phyloP scores from a whole-genome alignment of 1,140 invertebrate species.

The Yoshiicerus persimilis region DNA sequence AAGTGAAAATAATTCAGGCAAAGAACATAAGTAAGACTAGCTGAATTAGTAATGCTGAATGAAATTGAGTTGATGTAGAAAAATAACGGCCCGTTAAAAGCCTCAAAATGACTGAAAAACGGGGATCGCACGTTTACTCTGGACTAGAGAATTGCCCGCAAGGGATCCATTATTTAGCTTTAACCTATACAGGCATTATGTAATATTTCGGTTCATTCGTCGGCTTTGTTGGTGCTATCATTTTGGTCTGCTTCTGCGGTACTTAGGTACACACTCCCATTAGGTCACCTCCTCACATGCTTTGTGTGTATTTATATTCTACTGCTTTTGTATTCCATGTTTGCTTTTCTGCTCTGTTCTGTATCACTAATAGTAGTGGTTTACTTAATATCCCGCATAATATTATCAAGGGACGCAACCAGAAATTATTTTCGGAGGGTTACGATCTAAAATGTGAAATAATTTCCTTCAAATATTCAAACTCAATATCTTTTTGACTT shows the following conservation, averaged over 20 bases:
- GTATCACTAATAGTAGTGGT: no score
- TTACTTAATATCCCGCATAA: no score
- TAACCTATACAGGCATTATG: constrained; percentile 20
- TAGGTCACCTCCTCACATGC: background rate
- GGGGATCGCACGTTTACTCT: background rate
- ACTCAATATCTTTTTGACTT: no score
- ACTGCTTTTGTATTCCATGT: background rate
- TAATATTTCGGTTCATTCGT: constrained; percentile 8
- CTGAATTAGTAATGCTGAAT: constrained; percentile 18
- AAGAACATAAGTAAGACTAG: background rate
- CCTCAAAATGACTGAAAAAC: constrained; percentile 19
- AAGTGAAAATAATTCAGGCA: background rate
- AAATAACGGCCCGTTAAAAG: constrained; percentile 21
- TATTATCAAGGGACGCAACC: background rate
- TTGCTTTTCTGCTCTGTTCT: no score
- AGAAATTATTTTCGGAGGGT: background rate
- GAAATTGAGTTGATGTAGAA: constrained; percentile 20
- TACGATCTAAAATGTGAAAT: no score
- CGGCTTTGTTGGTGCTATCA: background rate
- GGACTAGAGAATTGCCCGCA: constrained; percentile 19
- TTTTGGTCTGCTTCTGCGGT: background rate
- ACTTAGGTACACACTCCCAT: background rate
- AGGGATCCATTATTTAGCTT: constrained; percentile 28
- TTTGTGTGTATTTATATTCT: no score
- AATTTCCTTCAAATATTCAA: no score